These are phyloP conservation scores for Agraylea sexmaculata DNA, from an alignment of 1,140 invertebrate genomes.

Conservation along the genomic window DNA sequence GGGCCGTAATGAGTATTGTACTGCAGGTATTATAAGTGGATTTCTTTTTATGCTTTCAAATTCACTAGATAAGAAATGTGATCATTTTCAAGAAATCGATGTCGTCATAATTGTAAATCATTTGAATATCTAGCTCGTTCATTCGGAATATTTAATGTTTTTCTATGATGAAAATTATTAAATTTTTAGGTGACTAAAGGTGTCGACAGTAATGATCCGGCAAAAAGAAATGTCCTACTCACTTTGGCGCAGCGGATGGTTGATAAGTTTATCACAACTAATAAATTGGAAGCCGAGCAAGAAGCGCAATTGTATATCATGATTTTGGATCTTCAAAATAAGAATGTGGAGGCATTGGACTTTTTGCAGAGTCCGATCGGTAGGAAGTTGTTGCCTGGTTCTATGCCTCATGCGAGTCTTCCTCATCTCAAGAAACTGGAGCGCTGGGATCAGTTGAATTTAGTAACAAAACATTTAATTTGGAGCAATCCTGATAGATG, in stretches of 20 bases:
- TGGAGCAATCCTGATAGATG: constrained; percentile 61
- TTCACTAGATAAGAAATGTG: too few species aligned
- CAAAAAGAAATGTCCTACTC: constrained; percentile 54
- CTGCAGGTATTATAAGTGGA: constrained; percentile 57
- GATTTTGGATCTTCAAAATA: constrained; percentile 75
- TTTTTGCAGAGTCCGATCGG: constrained; percentile 68
- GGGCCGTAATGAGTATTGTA: constrained; percentile 92
- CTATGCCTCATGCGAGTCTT: constrained; percentile 54
- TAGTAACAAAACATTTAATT: constrained; percentile 55
- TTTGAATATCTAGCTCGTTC: constrained; percentile 1
- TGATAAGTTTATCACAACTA: constrained; percentile 77
- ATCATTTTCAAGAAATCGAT: too few species aligned
- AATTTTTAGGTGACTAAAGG: constrained; percentile 29
- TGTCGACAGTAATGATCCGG: constrained; percentile 33
- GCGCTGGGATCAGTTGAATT: constrained; percentile 59
- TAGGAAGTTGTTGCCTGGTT: constrained; percentile 45
- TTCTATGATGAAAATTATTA: not conserved
- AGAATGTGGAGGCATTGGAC: constrained; percentile 68
- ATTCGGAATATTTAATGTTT: not conserved
- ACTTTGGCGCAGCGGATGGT: constrained; percentile 78
- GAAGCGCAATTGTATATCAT: constrained; percentile 86
- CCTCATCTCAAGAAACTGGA: constrained; percentile 61
- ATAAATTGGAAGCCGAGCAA: constrained; percentile 85
- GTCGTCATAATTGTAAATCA: too few species aligned
- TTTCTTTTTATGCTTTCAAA: constrained; percentile 22